A percentile compares a stretch with the other conserved stretches of the same genome.
These are phyloP conservation scores for Lota lota DNA, from an alignment of 2,113 vertebrate genomes.

Conservation along the genomic window DNA sequence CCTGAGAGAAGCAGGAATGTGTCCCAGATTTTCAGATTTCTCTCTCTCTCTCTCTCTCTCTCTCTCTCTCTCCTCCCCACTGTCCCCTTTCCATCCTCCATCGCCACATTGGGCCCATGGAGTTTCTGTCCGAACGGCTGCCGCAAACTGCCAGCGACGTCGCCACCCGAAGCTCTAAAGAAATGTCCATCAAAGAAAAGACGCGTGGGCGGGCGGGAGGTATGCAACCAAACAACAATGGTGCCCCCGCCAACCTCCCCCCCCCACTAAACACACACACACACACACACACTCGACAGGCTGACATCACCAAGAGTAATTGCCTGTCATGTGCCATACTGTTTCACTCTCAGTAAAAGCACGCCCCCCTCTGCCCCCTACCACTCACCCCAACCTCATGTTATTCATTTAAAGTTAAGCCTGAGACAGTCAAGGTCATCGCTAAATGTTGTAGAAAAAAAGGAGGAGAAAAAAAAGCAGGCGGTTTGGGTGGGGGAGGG, in stretches of 20 bases:
- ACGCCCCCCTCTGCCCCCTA: neutral
- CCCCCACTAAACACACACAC: constrained; percentile 43
- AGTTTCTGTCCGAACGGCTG: constrained; percentile 59
- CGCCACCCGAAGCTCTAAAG: constrained; percentile 46
- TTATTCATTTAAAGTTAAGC: constrained; percentile 58
- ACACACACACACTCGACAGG: constrained; percentile 39
- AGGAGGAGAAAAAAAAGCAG: constrained; percentile 5
- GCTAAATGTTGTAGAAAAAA: constrained; percentile 44
- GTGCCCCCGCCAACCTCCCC: constrained; percentile 3
- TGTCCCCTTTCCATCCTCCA: constrained; percentile 42
- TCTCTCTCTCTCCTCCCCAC: neutral
- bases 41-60: constrained; percentile 14
- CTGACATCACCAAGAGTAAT: constrained; percentile 64
- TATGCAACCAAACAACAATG: constrained; percentile 57
- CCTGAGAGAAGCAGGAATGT: no score
- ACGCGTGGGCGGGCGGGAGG: constrained; percentile 24
- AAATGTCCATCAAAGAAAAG: constrained; percentile 59
- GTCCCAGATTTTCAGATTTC: no score
- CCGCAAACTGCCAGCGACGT: constrained; percentile 44
- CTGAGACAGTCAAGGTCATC: constrained; percentile 45
- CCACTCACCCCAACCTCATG: constrained; percentile 1
- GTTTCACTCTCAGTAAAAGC: constrained; percentile 61
- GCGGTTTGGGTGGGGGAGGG: neutral
- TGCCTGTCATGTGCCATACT: constrained; percentile 66
- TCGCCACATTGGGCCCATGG: constrained; percentile 33